Base-by-base conservation (phyloP, 2,797 vertebrate genomes). In the Passerculus sandwichensis region DNA sequence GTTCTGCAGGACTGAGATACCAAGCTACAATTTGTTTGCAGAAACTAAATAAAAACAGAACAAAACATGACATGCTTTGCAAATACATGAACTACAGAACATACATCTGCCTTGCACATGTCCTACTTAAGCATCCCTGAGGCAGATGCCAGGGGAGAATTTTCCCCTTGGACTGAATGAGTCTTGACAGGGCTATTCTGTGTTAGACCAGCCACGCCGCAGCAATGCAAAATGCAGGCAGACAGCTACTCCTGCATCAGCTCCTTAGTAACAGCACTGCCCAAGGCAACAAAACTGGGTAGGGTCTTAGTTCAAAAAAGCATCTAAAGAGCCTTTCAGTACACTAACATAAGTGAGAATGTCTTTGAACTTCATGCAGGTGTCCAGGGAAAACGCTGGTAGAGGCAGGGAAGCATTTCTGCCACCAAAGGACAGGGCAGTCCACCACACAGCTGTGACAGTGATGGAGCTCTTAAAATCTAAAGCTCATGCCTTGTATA, bases 241-340 rank as follows among this genome's bases (percentile, higher is more conserved):
- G 92, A 88, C 93, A 95, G 91, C 64, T 87, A 77, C 40, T 83
- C 66, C 75, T 91, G 20, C 38, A 44, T 59, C 36, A 92, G 73
- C 71, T 53, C 72, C 86, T 78, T 36, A 64, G 74, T 47, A 86
- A 79, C 25, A 83, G 59, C 62, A 93, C n/a, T 53, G 72, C 87
- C 81, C 87, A 78, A 80, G 75, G 81, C 88, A 93, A 96, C 44
- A 27, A 89, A 76, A 29, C 19, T 32, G 20, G 29, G 23, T 29
- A 79, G 38, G 22, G 20, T 57, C 93, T 91, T 53, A 84, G 16
- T 30, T 60, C 56, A 74, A 91, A 77, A 48, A 42, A 74, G 45
- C 64, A 81, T 27, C 44, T 23, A 47, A 48, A 76, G 36, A 62
- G 59, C 22, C 30, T 66, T 86, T 30, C 53, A 50, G 21, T 9